A percentile compares a stretch with the other conserved stretches of the same genome.
Evolutionary conservation across 2,113 vertebrate genomes (phyloP).

Genomic region (Numenius arquata): DNA sequence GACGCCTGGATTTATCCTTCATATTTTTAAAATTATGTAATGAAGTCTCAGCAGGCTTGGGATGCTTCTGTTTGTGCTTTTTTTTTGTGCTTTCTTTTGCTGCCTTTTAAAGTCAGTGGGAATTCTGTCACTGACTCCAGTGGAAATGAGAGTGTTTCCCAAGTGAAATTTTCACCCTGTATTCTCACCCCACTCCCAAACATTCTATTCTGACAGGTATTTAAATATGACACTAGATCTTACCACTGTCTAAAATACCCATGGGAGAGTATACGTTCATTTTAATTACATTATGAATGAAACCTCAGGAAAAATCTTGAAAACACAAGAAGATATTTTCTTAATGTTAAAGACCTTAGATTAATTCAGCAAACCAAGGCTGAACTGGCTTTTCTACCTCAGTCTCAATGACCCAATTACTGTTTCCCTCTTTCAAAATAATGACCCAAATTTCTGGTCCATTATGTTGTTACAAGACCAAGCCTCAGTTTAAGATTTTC

Average conservation of each 20-base stretch:
- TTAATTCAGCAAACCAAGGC: neutral
- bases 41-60: neutral
- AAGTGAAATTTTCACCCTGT: neutral
- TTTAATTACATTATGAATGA: neutral
- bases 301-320: neutral
- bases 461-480: neutral
- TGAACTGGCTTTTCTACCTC: neutral
- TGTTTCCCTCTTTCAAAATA: neutral
- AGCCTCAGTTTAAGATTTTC: neutral
- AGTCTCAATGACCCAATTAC: neutral
- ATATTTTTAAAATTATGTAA: conserved; percentile 31
- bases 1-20: conserved; percentile 11
- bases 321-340: neutral
- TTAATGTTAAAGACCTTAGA: neutral
- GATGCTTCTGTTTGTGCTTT: neutral
- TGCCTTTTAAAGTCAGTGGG: neutral
- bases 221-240: neutral
- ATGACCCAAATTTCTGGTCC: neutral
- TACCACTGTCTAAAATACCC: neutral
- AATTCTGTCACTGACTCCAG: neutral
- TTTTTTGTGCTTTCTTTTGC: neutral
- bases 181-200: neutral
- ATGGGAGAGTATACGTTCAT: neutral
- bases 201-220: neutral
- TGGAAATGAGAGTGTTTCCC: neutral